These are phyloP conservation scores for Linnaemya vulpina DNA, from an alignment of 2,888 invertebrate genomes.

Conservation along the genomic window DNA sequence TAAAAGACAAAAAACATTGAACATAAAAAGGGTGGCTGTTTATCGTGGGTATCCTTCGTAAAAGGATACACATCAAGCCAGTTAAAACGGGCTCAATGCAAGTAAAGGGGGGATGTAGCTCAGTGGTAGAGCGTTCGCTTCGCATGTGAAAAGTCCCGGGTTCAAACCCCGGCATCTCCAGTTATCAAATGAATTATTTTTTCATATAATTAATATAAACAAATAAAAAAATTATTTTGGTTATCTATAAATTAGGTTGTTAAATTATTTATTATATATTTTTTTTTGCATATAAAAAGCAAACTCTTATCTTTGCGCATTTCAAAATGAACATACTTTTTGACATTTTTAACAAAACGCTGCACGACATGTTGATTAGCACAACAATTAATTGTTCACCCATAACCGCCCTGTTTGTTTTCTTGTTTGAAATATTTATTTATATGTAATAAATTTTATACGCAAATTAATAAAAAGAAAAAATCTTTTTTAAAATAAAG, in stretches of 20 bases:
- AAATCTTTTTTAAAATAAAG: background rate
- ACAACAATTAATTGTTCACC: background rate
- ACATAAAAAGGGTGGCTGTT: background rate
- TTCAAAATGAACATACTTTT: background rate
- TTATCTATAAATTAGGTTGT: background rate
- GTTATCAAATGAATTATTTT: background rate
- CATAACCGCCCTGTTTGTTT: background rate
- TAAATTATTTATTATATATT: background rate
- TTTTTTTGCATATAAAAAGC: background rate
- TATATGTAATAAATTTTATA: constrained; percentile 16
- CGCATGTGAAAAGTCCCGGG: constrained; percentile 79
- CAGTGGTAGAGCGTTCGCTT: constrained; percentile 79
- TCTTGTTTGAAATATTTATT: constrained; percentile 23
- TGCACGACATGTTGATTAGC: background rate
- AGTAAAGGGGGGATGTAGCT: constrained; percentile 75
- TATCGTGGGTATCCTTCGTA: constrained; percentile 15
- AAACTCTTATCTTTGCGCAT: constrained; percentile 23
- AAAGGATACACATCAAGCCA: constrained; percentile 20
- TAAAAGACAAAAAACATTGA: background rate
- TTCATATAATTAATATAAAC: background rate
- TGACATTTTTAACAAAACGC: background rate
- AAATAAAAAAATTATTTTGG: background rate
- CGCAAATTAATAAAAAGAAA: constrained; percentile 27
- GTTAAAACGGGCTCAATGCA: background rate
- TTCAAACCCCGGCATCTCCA: constrained; percentile 78